Percentiles rank a stretch among this genome's conserved stretches.
Evolutionary conservation across 2,113 vertebrate genomes (phyloP).

Genomic region (Atractosteus spatula): DNA sequence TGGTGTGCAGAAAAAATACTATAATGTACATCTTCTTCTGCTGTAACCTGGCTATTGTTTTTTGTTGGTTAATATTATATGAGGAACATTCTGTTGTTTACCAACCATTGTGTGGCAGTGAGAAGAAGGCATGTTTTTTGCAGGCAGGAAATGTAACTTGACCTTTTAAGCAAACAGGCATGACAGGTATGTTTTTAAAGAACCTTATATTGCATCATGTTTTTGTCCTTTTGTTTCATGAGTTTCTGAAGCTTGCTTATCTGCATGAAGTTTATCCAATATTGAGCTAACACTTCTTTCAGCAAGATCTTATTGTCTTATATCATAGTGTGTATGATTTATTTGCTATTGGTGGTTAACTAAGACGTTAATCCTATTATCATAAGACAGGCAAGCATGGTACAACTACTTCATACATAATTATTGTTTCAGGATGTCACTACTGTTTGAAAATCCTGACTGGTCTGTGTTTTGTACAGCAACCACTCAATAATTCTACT

Average conservation of each 20-base stretch:
- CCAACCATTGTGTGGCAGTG: not conserved
- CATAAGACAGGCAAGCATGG: conserved; percentile 24
- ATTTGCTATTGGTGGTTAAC: conserved; percentile 30
- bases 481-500: too few species aligned
- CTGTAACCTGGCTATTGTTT: too few species aligned
- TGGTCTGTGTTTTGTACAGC: too few species aligned
- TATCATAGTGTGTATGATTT: conserved; percentile 26
- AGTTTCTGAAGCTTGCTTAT: conserved; percentile 4
- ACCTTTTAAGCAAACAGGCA: not conserved
- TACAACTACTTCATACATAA: conserved; percentile 47
- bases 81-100: not conserved
- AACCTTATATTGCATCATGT: not conserved
- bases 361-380: conserved; percentile 54
- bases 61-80: not conserved
- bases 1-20: too few species aligned
- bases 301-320: not conserved
- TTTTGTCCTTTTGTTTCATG: not conserved
- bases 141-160: too few species aligned
- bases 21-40: too few species aligned
- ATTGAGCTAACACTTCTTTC: not conserved
- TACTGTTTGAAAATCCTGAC: conserved; percentile 37
- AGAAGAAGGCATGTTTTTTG: not conserved
- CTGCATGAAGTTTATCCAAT: not conserved
- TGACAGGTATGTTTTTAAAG: not conserved
- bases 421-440: conserved; percentile 27